Evolutionary conservation across 2,113 vertebrate genomes (phyloP).

Genomic region (Chrysochloris asiatica): DNA sequence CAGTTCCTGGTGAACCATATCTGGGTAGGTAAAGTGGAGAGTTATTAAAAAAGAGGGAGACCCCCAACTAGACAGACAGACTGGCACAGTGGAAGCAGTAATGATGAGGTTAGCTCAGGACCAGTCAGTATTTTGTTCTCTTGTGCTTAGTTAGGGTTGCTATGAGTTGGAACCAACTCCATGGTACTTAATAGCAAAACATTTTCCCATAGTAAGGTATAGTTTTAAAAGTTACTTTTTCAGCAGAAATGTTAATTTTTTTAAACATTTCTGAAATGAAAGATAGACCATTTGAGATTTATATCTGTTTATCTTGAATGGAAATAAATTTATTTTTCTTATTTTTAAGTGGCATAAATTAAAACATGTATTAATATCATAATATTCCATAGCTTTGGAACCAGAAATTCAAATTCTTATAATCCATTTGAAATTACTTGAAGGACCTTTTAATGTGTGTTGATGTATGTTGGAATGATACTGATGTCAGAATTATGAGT

Average conservation of each 20-base stretch:
- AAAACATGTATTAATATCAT: not conserved
- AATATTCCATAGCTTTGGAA: constrained; percentile 38
- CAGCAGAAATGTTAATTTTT: not conserved
- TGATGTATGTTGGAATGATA: constrained; percentile 43
- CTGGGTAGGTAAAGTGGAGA: too few species aligned
- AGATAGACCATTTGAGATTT: not conserved
- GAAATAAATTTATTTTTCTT: constrained; percentile 23
- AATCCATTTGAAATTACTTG: constrained; percentile 52
- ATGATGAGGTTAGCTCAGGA: too few species aligned
- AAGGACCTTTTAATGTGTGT: constrained; percentile 34
- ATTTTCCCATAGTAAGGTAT: too few species aligned
- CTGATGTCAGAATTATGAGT: constrained; percentile 42
- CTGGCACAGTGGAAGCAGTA: too few species aligned
- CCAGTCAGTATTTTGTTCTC: too few species aligned
- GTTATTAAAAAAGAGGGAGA: too few species aligned
- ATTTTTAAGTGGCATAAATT: not conserved
- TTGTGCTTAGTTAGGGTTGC: too few species aligned
- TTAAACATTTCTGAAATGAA: constrained; percentile 18
- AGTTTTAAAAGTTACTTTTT: not conserved
- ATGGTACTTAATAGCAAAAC: too few species aligned
- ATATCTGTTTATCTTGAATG: not conserved
- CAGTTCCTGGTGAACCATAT: too few species aligned
- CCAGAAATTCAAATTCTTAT: not conserved
- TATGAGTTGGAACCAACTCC: too few species aligned
- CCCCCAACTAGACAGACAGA: too few species aligned